Percentiles rank a stretch among this genome's conserved stretches.
phyloP scores from a whole-genome alignment of 2,113 vertebrate genomes.

The Xiphophorus maculatus region DNA sequence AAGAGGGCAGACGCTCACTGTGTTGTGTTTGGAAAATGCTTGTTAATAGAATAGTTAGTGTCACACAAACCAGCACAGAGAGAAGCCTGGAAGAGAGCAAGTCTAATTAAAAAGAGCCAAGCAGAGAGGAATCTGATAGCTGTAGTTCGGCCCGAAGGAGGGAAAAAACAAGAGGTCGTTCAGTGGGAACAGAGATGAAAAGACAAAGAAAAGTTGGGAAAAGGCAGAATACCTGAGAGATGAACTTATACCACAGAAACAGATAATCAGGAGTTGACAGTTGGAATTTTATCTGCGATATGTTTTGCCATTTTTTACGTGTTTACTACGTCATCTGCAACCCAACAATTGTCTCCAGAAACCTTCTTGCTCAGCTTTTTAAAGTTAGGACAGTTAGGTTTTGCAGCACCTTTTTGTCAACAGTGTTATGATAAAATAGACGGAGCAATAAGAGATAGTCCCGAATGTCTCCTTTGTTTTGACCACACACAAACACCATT shows the following conservation, averaged over 20 bases:
- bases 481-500: constrained; percentile 23
- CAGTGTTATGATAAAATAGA: constrained; percentile 1
- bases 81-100: constrained; percentile 50
- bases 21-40: constrained; percentile 54
- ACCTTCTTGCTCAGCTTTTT: background rate
- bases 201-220: background rate
- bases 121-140: constrained; percentile 73
- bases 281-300: background rate
- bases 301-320: background rate
- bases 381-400: background rate
- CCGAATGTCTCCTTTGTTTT: constrained; percentile 53
- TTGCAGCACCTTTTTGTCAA: background rate
- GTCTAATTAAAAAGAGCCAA: constrained; percentile 74
- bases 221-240: background rate
- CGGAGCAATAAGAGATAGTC: background rate
- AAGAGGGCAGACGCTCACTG: constrained; percentile 45
- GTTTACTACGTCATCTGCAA: too few species aligned
- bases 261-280: background rate
- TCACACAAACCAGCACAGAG: constrained; percentile 33
- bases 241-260: background rate
- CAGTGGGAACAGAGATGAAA: constrained; percentile 6
- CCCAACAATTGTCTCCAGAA: background rate
- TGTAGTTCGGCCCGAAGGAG: constrained; percentile 63
- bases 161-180: background rate
- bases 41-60: constrained; percentile 69